A percentile compares a stretch with the other conserved stretches of the same genome.
Evolutionary conservation across 2,888 invertebrate species (phyloP).

Genomic region (Ariolimax columbianus): DNA sequence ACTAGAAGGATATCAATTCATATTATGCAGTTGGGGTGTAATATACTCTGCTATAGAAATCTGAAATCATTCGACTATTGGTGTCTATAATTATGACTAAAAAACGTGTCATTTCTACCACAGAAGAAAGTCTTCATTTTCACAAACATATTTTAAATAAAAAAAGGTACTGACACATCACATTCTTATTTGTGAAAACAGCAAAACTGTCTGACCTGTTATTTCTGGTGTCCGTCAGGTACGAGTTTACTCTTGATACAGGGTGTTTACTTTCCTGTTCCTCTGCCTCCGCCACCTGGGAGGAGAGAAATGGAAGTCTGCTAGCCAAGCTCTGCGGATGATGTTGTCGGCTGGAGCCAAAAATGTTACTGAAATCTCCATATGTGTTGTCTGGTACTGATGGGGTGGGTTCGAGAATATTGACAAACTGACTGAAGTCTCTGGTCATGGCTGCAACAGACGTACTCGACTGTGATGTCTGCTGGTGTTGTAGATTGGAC

Average conservation of each 20-base stretch:
- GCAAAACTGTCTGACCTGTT: conserved; percentile 13
- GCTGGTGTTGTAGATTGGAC: conserved; percentile 9
- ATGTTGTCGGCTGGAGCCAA: conserved; percentile 30
- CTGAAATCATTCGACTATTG: no score
- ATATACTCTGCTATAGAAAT: no score
- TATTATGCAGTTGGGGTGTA: no score
- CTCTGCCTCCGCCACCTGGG: not conserved
- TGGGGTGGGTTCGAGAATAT: conserved; percentile 48
- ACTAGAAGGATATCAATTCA: no score
- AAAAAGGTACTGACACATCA: no score
- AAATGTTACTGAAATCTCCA: conserved; percentile 29
- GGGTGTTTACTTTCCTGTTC: not conserved
- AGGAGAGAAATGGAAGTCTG: not conserved
- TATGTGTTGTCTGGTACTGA: conserved; percentile 27
- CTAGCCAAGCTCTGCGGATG: not conserved
- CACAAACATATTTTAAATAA: no score
- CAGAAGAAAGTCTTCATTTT: no score
- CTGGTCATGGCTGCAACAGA: conserved; percentile 41
- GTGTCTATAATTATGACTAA: no score
- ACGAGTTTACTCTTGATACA: not conserved
- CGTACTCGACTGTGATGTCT: conserved; percentile 6
- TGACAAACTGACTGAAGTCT: conserved; percentile 51
- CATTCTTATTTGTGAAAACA: no score
- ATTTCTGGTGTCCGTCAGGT: conserved; percentile 3
- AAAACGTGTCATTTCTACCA: no score